Percentiles rank a stretch among this genome's conserved stretches.
Conservation (phyloP, 1,140 invertebrate genomes). For the Nomia melanderi region DNA sequence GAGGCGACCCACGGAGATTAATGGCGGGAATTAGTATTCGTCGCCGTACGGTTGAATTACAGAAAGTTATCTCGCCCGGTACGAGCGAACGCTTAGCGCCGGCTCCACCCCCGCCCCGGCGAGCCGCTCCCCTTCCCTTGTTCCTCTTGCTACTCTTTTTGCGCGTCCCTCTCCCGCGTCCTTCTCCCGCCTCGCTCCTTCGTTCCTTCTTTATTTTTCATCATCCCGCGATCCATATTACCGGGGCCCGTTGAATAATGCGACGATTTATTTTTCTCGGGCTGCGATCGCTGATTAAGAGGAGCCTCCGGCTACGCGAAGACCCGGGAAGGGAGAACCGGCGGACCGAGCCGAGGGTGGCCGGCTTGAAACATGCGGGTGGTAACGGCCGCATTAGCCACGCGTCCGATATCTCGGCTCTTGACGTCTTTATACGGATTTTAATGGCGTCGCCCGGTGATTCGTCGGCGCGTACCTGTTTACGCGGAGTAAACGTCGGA, state of each 20-base stretch:
- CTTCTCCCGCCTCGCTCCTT: slow-evolving; percentile 12
- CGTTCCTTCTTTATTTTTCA: slow-evolving; percentile 61
- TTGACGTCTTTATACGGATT: slow-evolving; percentile 25
- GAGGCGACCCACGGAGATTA: slow-evolving; percentile 71
- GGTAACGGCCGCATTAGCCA: slow-evolving; percentile 47
- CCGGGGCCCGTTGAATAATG: slow-evolving; percentile 70
- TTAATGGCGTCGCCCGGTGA: background rate
- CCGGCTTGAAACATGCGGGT: slow-evolving; percentile 32
- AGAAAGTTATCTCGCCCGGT: slow-evolving; percentile 74
- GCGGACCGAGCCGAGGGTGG: slow-evolving; percentile 32
- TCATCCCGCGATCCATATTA: slow-evolving; percentile 69
- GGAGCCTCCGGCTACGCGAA: slow-evolving; percentile 26
- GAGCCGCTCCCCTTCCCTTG: slow-evolving; percentile 5
- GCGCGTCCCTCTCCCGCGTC: slow-evolving; percentile 23
- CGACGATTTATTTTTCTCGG: slow-evolving; percentile 73
- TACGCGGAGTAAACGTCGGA: too few species aligned
- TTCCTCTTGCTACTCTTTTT: background rate
- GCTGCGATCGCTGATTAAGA: slow-evolving; percentile 71
- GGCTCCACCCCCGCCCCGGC: slow-evolving; percentile 38
- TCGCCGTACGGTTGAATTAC: slow-evolving; percentile 73
- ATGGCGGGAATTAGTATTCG: slow-evolving; percentile 76
- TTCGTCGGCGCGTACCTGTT: too few species aligned
- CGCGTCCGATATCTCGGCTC: slow-evolving; percentile 31
- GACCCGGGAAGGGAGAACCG: background rate
- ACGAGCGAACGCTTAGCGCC: slow-evolving; percentile 68